Percentiles rank a stretch among this genome's conserved stretches.
Evolutionary conservation across 2,888 invertebrate genomes (phyloP).

Genomic region (Hemicrepidius hirtus): DNA sequence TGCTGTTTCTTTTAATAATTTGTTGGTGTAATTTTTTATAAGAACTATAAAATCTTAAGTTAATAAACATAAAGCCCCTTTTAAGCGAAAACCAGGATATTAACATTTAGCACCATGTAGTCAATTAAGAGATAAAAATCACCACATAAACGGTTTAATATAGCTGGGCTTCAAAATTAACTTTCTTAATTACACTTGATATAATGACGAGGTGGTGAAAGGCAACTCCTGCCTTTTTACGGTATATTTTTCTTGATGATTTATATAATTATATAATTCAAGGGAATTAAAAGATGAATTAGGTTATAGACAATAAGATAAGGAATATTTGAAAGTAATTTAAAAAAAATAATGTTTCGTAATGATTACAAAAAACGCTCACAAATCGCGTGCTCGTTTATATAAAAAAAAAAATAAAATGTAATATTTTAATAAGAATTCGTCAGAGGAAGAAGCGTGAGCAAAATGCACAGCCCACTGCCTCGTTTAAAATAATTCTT

Average conservation of each 20-base stretch:
- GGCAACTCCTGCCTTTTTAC: slow-evolving; percentile 36
- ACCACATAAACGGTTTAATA: slow-evolving; percentile 45
- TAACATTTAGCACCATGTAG: slow-evolving; percentile 56
- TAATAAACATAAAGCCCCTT: slow-evolving; percentile 31
- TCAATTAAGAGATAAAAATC: slow-evolving; percentile 60
- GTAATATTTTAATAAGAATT: slow-evolving; percentile 25
- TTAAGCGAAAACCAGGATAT: slow-evolving; percentile 44
- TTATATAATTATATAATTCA: slow-evolving; percentile 40
- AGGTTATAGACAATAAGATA: not conserved
- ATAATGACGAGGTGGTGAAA: slow-evolving; percentile 46
- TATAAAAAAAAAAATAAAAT: slow-evolving; percentile 2
- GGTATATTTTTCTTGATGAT: slow-evolving; percentile 37
- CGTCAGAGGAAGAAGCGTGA: slow-evolving; percentile 40
- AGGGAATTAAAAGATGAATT: slow-evolving; percentile 18
- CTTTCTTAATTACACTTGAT: slow-evolving; percentile 47
- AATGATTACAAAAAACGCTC: not conserved
- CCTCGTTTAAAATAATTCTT: slow-evolving; percentile 45
- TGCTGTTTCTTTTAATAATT: slow-evolving; percentile 5
- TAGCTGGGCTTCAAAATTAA: slow-evolving; percentile 42
- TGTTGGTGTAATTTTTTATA: slow-evolving; percentile 1
- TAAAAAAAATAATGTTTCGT: not conserved
- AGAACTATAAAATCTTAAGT: slow-evolving; percentile 14
- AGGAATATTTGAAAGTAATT: not conserved
- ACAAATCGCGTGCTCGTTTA: slow-evolving; percentile 5
- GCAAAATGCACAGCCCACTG: slow-evolving; percentile 43